Percentiles rank a stretch among this genome's conserved stretches.
Evolutionary conservation across 2,113 vertebrate species (phyloP).

Genomic region (Etheostoma cragini): DNA sequence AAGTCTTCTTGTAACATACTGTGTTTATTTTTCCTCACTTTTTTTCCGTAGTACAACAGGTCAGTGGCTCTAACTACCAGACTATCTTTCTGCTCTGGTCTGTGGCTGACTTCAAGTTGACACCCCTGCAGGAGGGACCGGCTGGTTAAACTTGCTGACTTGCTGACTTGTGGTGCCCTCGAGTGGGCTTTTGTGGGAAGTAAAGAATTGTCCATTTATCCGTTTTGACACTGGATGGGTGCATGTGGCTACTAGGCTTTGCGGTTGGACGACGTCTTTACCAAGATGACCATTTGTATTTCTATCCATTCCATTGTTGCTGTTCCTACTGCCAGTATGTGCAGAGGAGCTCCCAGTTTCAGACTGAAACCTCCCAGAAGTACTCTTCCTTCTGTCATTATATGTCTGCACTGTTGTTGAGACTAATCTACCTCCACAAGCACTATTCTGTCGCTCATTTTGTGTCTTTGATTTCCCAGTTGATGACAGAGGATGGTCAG

Average conservation of each 20-base stretch:
- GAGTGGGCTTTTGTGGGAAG: neutral
- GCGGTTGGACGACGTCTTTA: neutral
- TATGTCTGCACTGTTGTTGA: neutral
- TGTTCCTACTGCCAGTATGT: slow-evolving; percentile 1
- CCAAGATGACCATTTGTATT: neutral
- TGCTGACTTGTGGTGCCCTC: slow-evolving; percentile 1
- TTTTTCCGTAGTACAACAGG: too few relatives aligned
- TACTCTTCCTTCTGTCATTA: neutral
- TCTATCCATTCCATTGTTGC: neutral
- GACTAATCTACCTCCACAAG: slow-evolving; percentile 3
- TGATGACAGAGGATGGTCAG: neutral
- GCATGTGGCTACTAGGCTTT: neutral
- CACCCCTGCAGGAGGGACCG: slow-evolving; percentile 30
- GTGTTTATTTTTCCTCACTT: too few relatives aligned
- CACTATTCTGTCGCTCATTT: neutral
- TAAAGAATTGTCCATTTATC: neutral
- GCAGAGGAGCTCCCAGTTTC: neutral
- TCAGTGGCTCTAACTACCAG: too few relatives aligned
- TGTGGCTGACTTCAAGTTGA: slow-evolving; percentile 11
- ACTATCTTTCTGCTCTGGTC: neutral
- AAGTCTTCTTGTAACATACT: neutral
- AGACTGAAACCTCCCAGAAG: slow-evolving; percentile 6
- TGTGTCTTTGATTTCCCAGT: slow-evolving; percentile 1
- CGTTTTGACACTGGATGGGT: neutral
- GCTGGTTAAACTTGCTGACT: slow-evolving; percentile 19